Conservation (phyloP, 2,888 invertebrate species). For the Acrocera orbiculus region DNA sequence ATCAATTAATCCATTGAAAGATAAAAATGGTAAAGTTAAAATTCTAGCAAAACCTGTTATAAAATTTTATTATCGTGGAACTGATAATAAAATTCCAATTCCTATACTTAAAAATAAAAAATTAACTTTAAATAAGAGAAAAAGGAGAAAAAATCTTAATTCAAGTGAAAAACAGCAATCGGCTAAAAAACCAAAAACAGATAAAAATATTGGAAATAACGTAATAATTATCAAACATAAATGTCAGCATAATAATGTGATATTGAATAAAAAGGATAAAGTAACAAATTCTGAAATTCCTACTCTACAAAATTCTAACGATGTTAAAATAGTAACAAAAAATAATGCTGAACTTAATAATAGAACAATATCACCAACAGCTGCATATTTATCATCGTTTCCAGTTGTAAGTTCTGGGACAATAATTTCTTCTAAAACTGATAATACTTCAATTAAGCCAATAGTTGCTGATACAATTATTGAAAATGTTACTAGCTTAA, state of each 20-base stretch:
- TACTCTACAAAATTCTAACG: no score
- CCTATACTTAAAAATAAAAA: conserved; percentile 8
- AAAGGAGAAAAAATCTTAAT: conserved; percentile 3
- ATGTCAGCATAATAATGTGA: no score
- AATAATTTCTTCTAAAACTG: conserved; percentile 2
- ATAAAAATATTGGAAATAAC: background rate
- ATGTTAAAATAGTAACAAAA: no score
- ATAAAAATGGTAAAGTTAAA: conserved; percentile 8
- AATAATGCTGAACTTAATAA: no score
- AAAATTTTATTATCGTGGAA: conserved; percentile 9
- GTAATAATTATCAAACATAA: no score
- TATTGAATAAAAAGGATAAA: no score
- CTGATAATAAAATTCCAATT: conserved; percentile 11
- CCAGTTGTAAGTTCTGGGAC: conserved; percentile 38
- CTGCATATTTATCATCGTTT: conserved; percentile 44
- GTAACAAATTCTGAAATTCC: no score
- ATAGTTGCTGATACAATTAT: background rate
- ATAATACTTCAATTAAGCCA: background rate
- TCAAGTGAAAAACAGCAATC: no score
- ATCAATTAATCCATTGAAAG: no score
- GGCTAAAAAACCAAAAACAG: background rate
- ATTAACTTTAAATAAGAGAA: conserved; percentile 3
- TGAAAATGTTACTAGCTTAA: background rate
- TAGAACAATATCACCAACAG: conserved; percentile 45
- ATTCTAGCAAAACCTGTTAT: conserved; percentile 9